These are phyloP conservation scores for Pandion haliaetus DNA, from an alignment of 2,113 vertebrate genomes.

Conservation along the genomic window DNA sequence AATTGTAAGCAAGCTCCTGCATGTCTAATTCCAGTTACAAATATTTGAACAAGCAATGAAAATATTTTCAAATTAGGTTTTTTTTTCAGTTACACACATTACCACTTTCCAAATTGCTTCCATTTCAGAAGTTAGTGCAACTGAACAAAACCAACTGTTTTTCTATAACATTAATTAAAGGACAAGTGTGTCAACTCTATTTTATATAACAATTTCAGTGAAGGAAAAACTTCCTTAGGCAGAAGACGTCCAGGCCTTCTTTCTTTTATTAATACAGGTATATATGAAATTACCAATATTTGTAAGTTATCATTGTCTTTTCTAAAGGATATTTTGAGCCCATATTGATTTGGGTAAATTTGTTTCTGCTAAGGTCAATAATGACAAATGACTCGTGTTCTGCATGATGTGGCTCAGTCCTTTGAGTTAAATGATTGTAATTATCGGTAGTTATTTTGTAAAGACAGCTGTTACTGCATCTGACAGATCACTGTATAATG, in stretches of 20 bases:
- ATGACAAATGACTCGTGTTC: constrained; percentile 69
- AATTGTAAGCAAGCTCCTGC: background rate
- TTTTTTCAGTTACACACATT: background rate
- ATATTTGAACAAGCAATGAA: background rate
- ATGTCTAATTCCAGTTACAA: background rate
- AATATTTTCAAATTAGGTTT: background rate
- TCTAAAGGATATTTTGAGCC: constrained; percentile 62
- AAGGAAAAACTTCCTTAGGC: constrained; percentile 39
- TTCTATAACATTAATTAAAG: constrained; percentile 53
- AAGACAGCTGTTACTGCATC: constrained; percentile 55
- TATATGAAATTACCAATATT: constrained; percentile 45
- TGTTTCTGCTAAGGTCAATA: constrained; percentile 71
- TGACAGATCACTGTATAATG: constrained; percentile 46
- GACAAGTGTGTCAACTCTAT: constrained; percentile 41
- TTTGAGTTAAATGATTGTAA: constrained; percentile 70
- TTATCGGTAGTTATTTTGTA: constrained; percentile 70
- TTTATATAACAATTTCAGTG: constrained; percentile 43
- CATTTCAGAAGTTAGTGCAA: constrained; percentile 39
- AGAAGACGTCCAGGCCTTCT: constrained; percentile 46
- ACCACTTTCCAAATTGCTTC: background rate
- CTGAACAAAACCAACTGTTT: constrained; percentile 46
- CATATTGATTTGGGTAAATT: constrained; percentile 72
- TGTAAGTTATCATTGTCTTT: constrained; percentile 58
- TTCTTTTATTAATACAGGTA: constrained; percentile 54
- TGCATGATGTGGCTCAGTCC: constrained; percentile 67